These are phyloP conservation scores for Holothuria scabra DNA, from an alignment of 53 echinoderm and acorn worm genomes.

Conservation along the genomic window DNA sequence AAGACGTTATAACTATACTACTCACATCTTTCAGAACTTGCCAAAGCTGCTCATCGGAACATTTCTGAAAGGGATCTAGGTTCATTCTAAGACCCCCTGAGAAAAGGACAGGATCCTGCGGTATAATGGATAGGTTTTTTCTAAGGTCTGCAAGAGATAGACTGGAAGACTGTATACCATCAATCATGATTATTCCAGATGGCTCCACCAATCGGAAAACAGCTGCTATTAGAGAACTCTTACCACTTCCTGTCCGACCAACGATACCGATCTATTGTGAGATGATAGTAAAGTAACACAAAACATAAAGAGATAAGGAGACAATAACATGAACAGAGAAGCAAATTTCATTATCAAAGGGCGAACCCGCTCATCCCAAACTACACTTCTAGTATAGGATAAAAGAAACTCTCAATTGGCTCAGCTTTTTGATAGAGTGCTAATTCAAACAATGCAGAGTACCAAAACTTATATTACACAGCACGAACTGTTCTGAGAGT, in stretches of 20 bases:
- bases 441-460: no score
- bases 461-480: no score
- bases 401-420: no score
- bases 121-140: conserved; percentile 88
- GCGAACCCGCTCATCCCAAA: no score
- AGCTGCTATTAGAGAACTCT: conserved; percentile 83
- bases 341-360: background rate
- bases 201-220: conserved; percentile 84
- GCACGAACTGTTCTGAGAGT: no score
- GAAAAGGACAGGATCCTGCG: conserved; percentile 95
- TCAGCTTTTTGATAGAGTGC: no score
- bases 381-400: no score
- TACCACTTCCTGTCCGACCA: conserved; percentile 95
- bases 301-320: background rate
- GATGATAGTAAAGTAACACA: background rate
- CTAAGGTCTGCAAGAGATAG: conserved; percentile 76
- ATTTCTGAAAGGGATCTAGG: conserved; percentile 78
- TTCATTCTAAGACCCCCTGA: conserved; percentile 71
- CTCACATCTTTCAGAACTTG: conserved; percentile 83
- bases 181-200: conserved; percentile 60
- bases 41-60: conserved; percentile 74
- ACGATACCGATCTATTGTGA: conserved; percentile 79
- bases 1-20: background rate
- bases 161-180: conserved; percentile 65
- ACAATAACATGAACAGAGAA: background rate